Percentiles rank a stretch among this genome's conserved stretches.
Conservation (phyloP, 2,797 vertebrate species). For the Sebastiscus albofasciatus region DNA sequence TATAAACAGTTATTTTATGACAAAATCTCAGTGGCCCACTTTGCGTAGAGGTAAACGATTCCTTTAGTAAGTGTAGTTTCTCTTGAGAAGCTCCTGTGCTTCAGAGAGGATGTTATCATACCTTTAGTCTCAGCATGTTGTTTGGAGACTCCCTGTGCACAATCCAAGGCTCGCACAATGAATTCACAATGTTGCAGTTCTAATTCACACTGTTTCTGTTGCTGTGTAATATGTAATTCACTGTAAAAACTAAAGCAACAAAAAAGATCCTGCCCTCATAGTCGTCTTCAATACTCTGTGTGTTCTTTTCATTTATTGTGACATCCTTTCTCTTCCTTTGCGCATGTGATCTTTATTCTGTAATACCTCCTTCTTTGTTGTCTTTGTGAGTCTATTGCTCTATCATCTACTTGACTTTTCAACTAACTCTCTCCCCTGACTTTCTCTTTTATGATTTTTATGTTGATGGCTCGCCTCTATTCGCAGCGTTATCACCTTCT, state of each 20-base stretch:
- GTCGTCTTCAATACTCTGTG: not conserved
- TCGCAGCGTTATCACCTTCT: conserved; percentile 27
- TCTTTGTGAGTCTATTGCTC: conserved; percentile 5
- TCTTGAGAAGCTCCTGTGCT: not conserved
- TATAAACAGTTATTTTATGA: too few species aligned
- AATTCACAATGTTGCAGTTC: not conserved
- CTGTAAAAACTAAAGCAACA: not conserved
- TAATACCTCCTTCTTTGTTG: conserved; percentile 5
- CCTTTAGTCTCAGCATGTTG: not conserved
- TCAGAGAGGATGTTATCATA: not conserved
- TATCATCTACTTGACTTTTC: conserved; percentile 1
- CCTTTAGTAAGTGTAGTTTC: not conserved
- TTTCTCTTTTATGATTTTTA: conserved; percentile 24
- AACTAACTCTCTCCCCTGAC: not conserved
- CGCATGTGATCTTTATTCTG: conserved; percentile 7
- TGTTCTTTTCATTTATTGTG: not conserved
- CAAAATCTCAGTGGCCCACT: not conserved
- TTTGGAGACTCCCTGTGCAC: not conserved
- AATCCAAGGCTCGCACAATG: not conserved
- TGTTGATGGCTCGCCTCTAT: not conserved
- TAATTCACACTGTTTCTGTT: not conserved
- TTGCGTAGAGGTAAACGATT: not conserved
- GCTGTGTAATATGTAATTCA: not conserved
- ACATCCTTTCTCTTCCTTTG: not conserved
- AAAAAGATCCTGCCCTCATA: not conserved